Evolutionary conservation across 1,140 invertebrate species (phyloP).

Genomic region (Drosophila ananassae): DNA sequence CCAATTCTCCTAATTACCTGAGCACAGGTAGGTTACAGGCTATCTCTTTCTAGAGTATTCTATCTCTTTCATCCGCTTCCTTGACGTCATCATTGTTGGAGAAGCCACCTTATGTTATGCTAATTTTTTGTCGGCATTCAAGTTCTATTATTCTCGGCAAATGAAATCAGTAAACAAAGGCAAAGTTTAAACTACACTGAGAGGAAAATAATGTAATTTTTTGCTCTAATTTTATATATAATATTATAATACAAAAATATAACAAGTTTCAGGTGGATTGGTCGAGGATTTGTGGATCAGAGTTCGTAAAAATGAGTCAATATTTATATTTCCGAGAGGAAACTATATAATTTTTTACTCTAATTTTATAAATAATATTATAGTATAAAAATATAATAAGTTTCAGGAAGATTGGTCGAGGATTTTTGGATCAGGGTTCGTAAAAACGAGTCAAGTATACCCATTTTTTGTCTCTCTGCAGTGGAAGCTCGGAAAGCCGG

Average conservation of each 20-base stretch:
- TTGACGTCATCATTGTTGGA: conserved; percentile 44
- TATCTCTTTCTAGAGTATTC: background rate
- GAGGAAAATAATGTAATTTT: background rate
- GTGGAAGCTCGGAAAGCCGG: conserved; percentile 40
- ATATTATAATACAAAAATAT: too few relatives aligned
- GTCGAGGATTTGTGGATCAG: too few relatives aligned
- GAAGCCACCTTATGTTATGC: conserved; percentile 60
- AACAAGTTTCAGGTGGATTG: too few relatives aligned
- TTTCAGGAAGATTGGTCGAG: too few relatives aligned
- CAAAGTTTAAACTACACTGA: conserved; percentile 15
- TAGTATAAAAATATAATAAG: too few relatives aligned
- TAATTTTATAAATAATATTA: too few relatives aligned
- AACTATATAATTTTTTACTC: too few relatives aligned
- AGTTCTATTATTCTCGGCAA: conserved; percentile 55
- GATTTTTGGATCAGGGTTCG: too few relatives aligned
- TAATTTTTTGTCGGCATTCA: conserved; percentile 52
- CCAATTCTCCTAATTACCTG: conserved; percentile 59
- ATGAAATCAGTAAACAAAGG: conserved; percentile 52
- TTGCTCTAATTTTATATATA: background rate
- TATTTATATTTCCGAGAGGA: too few relatives aligned
- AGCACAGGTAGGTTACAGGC: conserved; percentile 54
- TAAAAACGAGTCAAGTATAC: background rate
- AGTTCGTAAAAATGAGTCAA: too few relatives aligned
- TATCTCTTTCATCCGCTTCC: conserved; percentile 3
- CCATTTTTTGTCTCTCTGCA: background rate